Conservation (phyloP, 2,797 vertebrate species). For the Gambusia yucatana region DNA sequence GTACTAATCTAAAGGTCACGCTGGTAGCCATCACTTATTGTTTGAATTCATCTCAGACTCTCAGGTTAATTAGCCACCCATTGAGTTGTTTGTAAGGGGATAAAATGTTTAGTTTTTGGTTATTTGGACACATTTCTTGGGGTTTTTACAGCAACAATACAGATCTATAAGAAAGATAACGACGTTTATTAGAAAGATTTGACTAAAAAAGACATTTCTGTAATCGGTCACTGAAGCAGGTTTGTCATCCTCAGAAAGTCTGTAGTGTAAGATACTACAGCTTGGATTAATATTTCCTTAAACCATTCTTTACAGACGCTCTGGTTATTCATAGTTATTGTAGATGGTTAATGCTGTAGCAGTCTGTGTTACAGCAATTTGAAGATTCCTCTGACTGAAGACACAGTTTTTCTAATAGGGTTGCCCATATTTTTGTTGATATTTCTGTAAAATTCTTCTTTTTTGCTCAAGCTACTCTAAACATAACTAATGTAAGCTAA, state of each 20-base stretch:
- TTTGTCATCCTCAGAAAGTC: neutral
- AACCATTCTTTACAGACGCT: too few relatives aligned
- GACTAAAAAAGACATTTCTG: neutral
- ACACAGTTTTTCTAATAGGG: too few relatives aligned
- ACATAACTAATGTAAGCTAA: neutral
- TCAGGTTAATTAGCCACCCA: neutral
- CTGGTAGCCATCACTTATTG: neutral
- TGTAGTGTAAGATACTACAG: neutral
- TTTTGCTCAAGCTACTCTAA: neutral
- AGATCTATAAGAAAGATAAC: neutral
- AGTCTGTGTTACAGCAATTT: too few relatives aligned
- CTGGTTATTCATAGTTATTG: too few relatives aligned
- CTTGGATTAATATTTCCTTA: neutral
- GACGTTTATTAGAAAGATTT: too few relatives aligned
- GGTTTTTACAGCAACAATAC: neutral
- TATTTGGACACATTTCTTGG: neutral
- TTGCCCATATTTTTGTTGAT: too few relatives aligned
- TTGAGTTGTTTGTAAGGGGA: neutral
- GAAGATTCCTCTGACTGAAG: too few relatives aligned
- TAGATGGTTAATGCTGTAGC: too few relatives aligned
- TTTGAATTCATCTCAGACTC: neutral
- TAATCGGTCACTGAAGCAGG: neutral
- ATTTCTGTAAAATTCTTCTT: too few relatives aligned
- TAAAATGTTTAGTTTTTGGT: neutral
- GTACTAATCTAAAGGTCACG: conserved; percentile 1